Conservation (phyloP, 2,113 vertebrate species). For the Tragulus kanchil region DNA sequence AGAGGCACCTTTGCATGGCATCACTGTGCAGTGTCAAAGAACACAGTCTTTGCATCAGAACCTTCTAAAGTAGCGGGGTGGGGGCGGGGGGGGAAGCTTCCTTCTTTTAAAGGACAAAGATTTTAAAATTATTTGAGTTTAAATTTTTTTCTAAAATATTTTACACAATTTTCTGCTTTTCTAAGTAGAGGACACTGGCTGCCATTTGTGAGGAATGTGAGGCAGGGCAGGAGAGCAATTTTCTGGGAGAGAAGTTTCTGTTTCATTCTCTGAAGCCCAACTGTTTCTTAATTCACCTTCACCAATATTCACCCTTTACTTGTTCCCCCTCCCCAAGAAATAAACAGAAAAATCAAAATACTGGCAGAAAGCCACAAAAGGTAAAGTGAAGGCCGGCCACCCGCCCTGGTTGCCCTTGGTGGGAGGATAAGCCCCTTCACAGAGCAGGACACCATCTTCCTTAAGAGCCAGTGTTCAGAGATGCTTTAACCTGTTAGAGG, state of each 20-base stretch:
- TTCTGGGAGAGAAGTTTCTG: not conserved
- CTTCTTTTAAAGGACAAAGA: not conserved
- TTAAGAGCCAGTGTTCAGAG: not conserved
- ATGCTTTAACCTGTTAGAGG: not conserved
- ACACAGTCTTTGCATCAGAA: not conserved
- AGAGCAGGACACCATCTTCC: not conserved
- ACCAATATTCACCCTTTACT: not conserved
- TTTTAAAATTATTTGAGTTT: not conserved
- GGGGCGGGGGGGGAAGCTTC: not conserved
- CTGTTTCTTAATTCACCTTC: not conserved
- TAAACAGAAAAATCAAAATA: not conserved
- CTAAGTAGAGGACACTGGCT: not conserved
- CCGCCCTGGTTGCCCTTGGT: not conserved
- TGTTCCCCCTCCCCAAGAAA: not conserved
- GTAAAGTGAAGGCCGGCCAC: not conserved
- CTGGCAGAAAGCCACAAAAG: not conserved
- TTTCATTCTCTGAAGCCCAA: not conserved
- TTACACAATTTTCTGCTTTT: not conserved
- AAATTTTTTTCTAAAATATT: not conserved
- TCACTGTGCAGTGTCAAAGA: not conserved
- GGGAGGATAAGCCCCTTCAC: not conserved
- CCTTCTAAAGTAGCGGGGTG: not conserved
- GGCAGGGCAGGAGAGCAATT: not conserved
- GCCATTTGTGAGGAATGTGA: not conserved
- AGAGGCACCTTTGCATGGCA: rapidly evolving